Evolutionary conservation across 2,888 invertebrate genomes (phyloP).

Genomic region (Pyrrhosoma nymphula): DNA sequence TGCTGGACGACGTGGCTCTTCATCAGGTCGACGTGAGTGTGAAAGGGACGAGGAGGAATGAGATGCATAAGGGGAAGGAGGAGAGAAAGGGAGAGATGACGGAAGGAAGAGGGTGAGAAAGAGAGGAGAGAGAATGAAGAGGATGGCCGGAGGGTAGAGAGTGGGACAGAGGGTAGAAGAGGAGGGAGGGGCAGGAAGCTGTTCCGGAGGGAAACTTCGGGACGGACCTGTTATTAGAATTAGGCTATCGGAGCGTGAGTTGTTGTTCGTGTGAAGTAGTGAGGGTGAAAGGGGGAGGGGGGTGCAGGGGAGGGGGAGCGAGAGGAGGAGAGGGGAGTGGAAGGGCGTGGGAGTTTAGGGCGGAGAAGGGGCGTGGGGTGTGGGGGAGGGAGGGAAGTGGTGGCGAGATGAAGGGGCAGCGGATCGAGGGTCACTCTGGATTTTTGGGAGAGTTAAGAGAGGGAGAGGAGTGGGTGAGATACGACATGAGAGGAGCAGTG

Average conservation of each 20-base stretch:
- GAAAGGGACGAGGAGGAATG: neutral
- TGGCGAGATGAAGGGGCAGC: constrained; percentile 5
- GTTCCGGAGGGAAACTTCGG: constrained; percentile 61
- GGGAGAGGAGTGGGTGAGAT: too few species aligned
- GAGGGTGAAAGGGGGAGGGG: neutral
- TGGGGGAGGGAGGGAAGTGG: neutral
- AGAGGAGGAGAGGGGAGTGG: neutral
- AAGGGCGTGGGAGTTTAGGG: neutral
- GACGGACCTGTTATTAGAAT: constrained; percentile 66
- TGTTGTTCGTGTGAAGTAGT: constrained; percentile 55
- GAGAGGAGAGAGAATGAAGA: neutral
- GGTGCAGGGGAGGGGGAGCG: neutral
- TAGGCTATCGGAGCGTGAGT: constrained; percentile 67
- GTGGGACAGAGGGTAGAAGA: neutral
- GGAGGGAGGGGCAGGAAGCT: constrained; percentile 41
- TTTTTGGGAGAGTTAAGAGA: neutral
- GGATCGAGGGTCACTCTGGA: constrained; percentile 40
- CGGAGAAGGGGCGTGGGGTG: neutral
- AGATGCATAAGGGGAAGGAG: neutral
- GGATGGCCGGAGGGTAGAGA: too few species aligned
- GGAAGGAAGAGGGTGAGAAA: neutral
- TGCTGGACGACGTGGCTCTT: neutral
- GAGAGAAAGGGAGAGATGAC: neutral
- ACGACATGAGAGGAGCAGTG: too few species aligned
- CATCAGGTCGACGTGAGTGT: constrained; percentile 19